A percentile compares a stretch with the other conserved stretches of the same genome.
Conservation (phyloP, 2,888 invertebrate genomes). For the Polyploca ridens region DNA sequence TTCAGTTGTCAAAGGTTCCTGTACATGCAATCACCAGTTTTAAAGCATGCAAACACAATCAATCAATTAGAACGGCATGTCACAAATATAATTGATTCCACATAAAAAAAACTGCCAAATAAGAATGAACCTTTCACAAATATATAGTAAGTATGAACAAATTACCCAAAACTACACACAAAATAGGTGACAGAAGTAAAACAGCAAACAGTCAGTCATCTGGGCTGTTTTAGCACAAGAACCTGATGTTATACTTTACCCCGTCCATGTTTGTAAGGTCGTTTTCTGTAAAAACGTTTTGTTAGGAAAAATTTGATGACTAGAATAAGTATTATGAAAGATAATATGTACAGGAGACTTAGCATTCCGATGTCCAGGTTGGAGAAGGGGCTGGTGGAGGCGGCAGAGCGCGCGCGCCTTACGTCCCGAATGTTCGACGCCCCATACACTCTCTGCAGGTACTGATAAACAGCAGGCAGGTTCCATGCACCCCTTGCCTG, state of each 20-base stretch:
- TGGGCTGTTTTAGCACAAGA: constrained; percentile 8
- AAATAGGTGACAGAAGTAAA: constrained; percentile 15
- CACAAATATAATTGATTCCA: background rate
- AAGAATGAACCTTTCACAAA: background rate
- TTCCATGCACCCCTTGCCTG: constrained; percentile 85
- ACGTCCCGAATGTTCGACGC: constrained; percentile 55
- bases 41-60: background rate
- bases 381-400: constrained; percentile 82
- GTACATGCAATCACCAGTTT: constrained; percentile 5
- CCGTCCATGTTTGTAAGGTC: constrained; percentile 88
- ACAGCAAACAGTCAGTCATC: constrained; percentile 9
- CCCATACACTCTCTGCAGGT: constrained; percentile 83
- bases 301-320: constrained; percentile 91
- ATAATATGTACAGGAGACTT: constrained; percentile 89
- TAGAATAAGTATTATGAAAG: constrained; percentile 89
- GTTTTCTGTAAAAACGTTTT: constrained; percentile 89
- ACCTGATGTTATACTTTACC: constrained; percentile 86
- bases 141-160: constrained; percentile 8
- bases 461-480: constrained; percentile 85
- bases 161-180: constrained; percentile 22
- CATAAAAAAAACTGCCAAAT: background rate
- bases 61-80: background rate
- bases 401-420: constrained; percentile 47
- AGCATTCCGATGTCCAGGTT: constrained; percentile 90
- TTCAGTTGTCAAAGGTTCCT: background rate